These are phyloP conservation scores for Valencia hispanica DNA, from an alignment of 2,797 vertebrate species.

Conservation along the genomic window DNA sequence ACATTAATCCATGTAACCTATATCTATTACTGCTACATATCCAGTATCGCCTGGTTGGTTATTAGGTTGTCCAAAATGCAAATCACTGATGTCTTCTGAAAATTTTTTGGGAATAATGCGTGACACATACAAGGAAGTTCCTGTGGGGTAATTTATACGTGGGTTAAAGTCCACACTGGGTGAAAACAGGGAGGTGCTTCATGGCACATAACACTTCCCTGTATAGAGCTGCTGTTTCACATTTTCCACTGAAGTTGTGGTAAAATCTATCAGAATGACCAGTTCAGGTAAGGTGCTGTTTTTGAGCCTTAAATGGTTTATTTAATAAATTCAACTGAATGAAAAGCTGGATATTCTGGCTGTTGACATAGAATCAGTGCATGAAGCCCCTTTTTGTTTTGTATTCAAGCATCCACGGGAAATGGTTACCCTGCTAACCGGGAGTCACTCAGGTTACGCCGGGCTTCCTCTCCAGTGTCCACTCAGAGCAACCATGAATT, in stretches of 20 bases:
- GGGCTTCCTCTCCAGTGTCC: constrained; percentile 28
- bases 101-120: constrained; percentile 46
- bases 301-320: neutral
- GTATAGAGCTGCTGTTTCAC: constrained; percentile 1
- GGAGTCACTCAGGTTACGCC: constrained; percentile 60
- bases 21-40: neutral
- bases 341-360: neutral
- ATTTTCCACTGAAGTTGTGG: constrained; percentile 12
- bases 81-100: neutral
- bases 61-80: neutral
- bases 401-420: constrained; percentile 20
- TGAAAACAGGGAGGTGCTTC: constrained; percentile 37
- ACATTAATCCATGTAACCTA: neutral
- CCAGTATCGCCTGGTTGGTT: neutral
- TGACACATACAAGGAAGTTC: constrained; percentile 80
- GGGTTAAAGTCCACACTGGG: constrained; percentile 75
- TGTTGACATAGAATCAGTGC: neutral
- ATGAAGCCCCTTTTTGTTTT: neutral
- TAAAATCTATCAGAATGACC: constrained; percentile 35
- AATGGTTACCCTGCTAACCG: constrained; percentile 37
- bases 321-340: neutral
- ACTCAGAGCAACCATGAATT: constrained; percentile 61
- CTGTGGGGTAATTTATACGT: constrained; percentile 46
- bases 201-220: constrained; percentile 37
- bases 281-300: constrained; percentile 17